Evolutionary conservation across 2,888 invertebrate species (phyloP).

Genomic region (Eubasilissa splendida): DNA sequence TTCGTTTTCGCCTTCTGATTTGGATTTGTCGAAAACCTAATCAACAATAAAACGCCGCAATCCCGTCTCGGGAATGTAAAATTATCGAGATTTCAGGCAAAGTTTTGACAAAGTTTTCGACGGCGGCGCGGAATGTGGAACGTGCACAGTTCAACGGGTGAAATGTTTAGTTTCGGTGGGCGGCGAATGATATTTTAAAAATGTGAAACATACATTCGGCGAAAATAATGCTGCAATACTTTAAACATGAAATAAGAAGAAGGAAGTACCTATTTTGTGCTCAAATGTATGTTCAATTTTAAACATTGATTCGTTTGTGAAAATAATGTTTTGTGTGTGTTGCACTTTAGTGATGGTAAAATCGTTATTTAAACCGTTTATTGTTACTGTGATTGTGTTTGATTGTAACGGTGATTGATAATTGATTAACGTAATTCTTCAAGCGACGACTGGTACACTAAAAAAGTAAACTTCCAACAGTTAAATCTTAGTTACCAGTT

Average conservation of each 20-base stretch:
- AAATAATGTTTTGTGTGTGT: no score
- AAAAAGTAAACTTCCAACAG: no score
- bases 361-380: no score
- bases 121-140: neutral
- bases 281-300: no score
- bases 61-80: neutral
- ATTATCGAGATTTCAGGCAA: neutral
- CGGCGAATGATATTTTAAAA: slow-evolving; percentile 1
- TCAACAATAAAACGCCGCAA: no score
- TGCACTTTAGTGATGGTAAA: no score
- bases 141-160: slow-evolving; percentile 1
- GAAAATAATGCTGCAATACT: slow-evolving; percentile 22
- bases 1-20: neutral
- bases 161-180: neutral
- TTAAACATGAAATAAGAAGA: slow-evolving; percentile 22
- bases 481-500: no score
- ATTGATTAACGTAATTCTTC: no score
- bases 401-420: no score
- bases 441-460: no score
- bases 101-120: slow-evolving; percentile 17
- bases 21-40: neutral
- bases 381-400: no score
- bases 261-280: neutral
- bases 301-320: no score
- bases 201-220: slow-evolving; percentile 9